Evolutionary conservation across 2,888 invertebrate genomes (phyloP), one percentile per base, ranked within the genome.

Genomic region (Agrotis ipsilon): DNA sequence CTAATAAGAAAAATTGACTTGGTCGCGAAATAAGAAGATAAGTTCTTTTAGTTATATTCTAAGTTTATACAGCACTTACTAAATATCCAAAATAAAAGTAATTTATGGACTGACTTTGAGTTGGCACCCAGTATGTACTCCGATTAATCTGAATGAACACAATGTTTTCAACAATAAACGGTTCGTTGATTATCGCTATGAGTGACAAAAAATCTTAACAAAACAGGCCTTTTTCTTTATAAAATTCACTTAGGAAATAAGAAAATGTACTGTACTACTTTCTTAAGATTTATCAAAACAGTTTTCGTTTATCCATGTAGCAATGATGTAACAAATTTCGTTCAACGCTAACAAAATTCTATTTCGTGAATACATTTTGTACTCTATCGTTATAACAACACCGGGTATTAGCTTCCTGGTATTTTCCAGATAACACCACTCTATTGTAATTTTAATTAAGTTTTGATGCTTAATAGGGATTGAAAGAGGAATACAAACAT

Each of bases 361-460:
- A 45, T 57, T 76, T 43, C 18, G 45, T 81, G 9, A 55, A 61
- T 75, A 32, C 21, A 45, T 45, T 74, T 55, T 63, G 57, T 67
- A 52, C 32, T 48, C 18, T 71, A 71, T 80, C 69, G 52, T 74
- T 74, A 65, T 21, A 51, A 45, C 49, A 75, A 55, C 81, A 71
- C 66, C 60, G 46, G 61, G 27, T 64, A 60, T 60, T 67, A 61
- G 66, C 66, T 64, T 72, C 58, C 72, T 63, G 55, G 70, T 54
- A 27, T 72, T 72, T 72, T 48, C 59, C 16, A 78, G 84, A 81
- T 83, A 80, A 72, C 68, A 66, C 45, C 21, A 67, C 72, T 83
- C 69, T 69, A 83, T 75, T 81, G 59, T 81, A 65, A 81, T 72
- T 80, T 75, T 75, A 83, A 83, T 81, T 83, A 80, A 83, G 67